Percentiles rank a stretch among this genome's conserved stretches.
These are phyloP conservation scores for Apamea monoglypha DNA, from an alignment of 2,888 invertebrate genomes.

Conservation along the genomic window DNA sequence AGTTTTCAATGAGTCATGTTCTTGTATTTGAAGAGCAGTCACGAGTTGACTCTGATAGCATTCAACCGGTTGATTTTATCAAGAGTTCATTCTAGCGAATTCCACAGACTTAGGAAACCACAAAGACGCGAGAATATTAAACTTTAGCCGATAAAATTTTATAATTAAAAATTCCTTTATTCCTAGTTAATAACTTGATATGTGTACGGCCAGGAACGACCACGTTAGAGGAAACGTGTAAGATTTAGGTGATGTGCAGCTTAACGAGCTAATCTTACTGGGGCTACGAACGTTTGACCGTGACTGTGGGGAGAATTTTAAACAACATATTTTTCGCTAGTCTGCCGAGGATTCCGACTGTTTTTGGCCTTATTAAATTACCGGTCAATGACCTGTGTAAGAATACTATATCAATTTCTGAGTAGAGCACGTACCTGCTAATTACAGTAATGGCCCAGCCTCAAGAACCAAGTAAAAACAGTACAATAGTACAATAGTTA, in stretches of 20 bases:
- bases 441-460: not conserved
- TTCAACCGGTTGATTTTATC: not conserved
- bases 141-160: not conserved
- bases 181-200: slow-evolving; percentile 5
- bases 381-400: not conserved
- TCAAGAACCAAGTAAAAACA: not conserved
- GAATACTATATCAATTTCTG: not conserved
- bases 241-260: slow-evolving; percentile 39
- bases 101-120: not conserved
- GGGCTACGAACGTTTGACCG: slow-evolving; percentile 40
- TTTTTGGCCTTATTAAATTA: not conserved
- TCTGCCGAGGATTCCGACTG: not conserved
- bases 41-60: not conserved
- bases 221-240: slow-evolving; percentile 14
- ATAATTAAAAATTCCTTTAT: slow-evolving; percentile 16
- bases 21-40: not conserved
- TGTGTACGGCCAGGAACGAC: not conserved
- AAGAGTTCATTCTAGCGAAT: not conserved
- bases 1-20: not conserved
- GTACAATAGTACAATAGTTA: slow-evolving; percentile 19
- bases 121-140: not conserved
- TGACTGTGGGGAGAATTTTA: slow-evolving; percentile 14
- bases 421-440: slow-evolving; percentile 4
- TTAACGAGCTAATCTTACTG: slow-evolving; percentile 47
- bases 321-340: not conserved